phyloP scores from a whole-genome alignment of 2,888 invertebrate genomes.

The Chrysina gloriosa region DNA sequence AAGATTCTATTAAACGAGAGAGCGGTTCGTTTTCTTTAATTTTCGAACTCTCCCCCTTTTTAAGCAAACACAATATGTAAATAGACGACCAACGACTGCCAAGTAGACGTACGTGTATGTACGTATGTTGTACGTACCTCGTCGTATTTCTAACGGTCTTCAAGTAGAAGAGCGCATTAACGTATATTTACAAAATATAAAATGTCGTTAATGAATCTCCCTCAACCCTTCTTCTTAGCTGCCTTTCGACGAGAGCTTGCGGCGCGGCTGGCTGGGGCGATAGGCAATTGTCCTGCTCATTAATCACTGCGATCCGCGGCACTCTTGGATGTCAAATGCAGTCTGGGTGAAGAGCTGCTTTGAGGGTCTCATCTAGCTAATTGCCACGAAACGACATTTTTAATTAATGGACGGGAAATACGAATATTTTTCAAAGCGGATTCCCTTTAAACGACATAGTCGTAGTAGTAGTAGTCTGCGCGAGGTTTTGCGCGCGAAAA shows the following conservation, averaged over 20 bases:
- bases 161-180: constrained; percentile 47
- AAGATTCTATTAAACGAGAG: neutral
- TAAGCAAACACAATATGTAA: constrained; percentile 21
- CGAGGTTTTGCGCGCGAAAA: no score
- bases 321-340: constrained; percentile 66
- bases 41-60: constrained; percentile 10
- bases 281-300: constrained; percentile 65
- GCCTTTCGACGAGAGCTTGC: constrained; percentile 50
- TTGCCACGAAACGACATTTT: constrained; percentile 65
- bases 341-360: constrained; percentile 64
- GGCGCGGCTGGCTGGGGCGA: constrained; percentile 51
- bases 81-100: constrained; percentile 3
- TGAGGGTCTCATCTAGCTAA: constrained; percentile 65
- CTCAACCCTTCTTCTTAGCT: constrained; percentile 60
- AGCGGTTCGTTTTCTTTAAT: constrained; percentile 14
- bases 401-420: constrained; percentile 63
- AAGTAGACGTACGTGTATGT: neutral
- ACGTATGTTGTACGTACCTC: constrained; percentile 4
- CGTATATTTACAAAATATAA: constrained; percentile 60
- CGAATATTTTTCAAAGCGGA: constrained; percentile 17
- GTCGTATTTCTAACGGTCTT: constrained; percentile 35
- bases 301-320: constrained; percentile 64
- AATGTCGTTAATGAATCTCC: constrained; percentile 59
- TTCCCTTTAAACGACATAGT: constrained; percentile 12
- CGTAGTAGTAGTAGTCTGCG: no score